Evolutionary conservation across 35 echinoderm and acorn worm species (phyloP).

Genomic region (Eucidaris tribuloides): DNA sequence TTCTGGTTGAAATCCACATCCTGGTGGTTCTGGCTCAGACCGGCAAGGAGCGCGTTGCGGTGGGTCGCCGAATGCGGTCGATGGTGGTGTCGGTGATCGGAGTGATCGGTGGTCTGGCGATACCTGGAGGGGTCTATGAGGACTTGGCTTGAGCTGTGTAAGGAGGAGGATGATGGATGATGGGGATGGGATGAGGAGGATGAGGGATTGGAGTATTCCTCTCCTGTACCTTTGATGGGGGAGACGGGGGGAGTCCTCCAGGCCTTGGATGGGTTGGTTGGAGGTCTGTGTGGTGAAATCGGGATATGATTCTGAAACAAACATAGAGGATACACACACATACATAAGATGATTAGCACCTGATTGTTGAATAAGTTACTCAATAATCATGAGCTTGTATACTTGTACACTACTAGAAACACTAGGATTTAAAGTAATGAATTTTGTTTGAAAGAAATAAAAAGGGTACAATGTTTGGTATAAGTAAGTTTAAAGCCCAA

Average conservation of each 20-base stretch:
- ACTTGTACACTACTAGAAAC: too few relatives aligned
- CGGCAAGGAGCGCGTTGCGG: constrained; percentile 72
- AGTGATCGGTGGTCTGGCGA: neutral
- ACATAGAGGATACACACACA: too few relatives aligned
- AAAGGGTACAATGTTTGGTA: too few relatives aligned
- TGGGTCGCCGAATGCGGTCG: constrained; percentile 57
- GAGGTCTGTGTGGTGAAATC: constrained; percentile 45
- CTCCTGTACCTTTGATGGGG: constrained; percentile 45
- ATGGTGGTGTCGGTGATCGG: neutral
- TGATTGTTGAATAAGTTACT: too few relatives aligned
- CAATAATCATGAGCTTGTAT: too few relatives aligned
- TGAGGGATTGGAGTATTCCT: constrained; percentile 15
- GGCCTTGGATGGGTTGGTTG: constrained; percentile 78
- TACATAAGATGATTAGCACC: too few relatives aligned
- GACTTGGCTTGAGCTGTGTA: neutral
- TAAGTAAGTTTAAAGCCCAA: too few relatives aligned
- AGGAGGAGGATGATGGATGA: neutral
- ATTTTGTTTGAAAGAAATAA: too few relatives aligned
- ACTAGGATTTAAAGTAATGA: too few relatives aligned
- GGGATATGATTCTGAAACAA: neutral
- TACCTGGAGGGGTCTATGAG: constrained; percentile 19
- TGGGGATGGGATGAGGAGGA: constrained; percentile 3
- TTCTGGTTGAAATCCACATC: neutral
- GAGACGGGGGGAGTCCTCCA: constrained; percentile 97
- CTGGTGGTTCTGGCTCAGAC: constrained; percentile 32